Percentiles rank a stretch among this genome's conserved stretches.
Evolutionary conservation across 1,140 invertebrate species (phyloP).

Genomic region (Heliconius nattereri): DNA sequence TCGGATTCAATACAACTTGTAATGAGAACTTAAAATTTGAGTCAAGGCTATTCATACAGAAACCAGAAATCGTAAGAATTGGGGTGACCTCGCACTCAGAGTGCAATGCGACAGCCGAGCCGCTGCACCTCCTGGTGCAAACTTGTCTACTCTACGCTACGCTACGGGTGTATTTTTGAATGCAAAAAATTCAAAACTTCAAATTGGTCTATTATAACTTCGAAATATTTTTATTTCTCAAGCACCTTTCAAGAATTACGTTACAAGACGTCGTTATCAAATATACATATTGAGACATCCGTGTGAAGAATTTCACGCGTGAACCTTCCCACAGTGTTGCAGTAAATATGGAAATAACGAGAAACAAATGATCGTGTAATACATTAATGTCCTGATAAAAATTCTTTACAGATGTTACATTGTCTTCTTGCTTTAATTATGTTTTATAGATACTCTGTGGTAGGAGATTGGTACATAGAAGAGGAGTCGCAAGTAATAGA

Average conservation of each 20-base stretch:
- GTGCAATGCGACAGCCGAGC: conserved; percentile 55
- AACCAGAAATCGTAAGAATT: conserved; percentile 68
- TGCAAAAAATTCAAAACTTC: not conserved
- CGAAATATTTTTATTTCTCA: conserved; percentile 19
- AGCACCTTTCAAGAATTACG: conserved; percentile 25
- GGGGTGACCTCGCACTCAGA: conserved; percentile 56
- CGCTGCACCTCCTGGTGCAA: conserved; percentile 22
- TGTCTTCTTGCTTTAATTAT: not conserved
- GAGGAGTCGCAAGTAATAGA: no score
- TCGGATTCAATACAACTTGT: conserved; percentile 48
- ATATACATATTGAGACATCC: conserved; percentile 38
- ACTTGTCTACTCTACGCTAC: conserved; percentile 15
- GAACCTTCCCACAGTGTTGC: conserved; percentile 57
- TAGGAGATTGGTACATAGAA: no score
- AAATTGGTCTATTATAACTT: not conserved
- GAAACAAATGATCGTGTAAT: conserved; percentile 12
- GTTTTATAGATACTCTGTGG: no score
- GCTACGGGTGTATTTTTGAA: not conserved
- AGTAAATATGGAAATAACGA: conserved; percentile 40
- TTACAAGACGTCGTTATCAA: conserved; percentile 36
- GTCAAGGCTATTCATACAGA: conserved; percentile 58
- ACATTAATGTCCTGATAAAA: conserved; percentile 7
- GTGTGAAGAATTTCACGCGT: conserved; percentile 47
- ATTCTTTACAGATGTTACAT: not conserved
- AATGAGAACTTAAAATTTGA: conserved; percentile 54